Evolutionary conservation across 2,888 invertebrate genomes (phyloP), one percentile per base, ranked within the genome.

Genomic region (Drosophila emarginata): DNA sequence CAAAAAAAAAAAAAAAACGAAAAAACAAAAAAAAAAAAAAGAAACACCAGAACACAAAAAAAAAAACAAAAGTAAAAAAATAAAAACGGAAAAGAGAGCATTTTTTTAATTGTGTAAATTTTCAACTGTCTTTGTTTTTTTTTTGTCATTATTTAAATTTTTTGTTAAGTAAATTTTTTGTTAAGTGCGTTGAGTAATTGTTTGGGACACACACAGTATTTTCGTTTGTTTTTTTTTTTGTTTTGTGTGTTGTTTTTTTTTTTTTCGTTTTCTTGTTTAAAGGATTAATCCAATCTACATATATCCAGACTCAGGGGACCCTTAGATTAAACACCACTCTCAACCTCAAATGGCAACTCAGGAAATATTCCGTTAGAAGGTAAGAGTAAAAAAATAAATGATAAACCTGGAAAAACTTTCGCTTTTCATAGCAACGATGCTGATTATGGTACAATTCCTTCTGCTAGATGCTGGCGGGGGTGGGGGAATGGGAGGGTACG

Each of bases 71-170:
- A 28, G 28, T 28, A 28, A 23, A 12, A 52, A 36, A n/a, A n/a
- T n/a, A 28, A 32, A 32, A 9, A n/a, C 21, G 32, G 54, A 14
- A 53, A 18, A 39, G 6, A 6, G 6, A 15, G 32, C 36, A n/a
- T 32, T 62, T 45, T 61, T 65, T 60, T 58, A 37, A n/a, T 18
- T 21, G 32, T 18, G 32, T 15, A 51, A 61, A 26, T 52, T 37
- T 53, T 59, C 21, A 21, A 45, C 37, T 39, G 18, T 37, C 36
- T 37, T 54, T 6, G n/a, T 12, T 59, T n/a, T 11, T 15, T 4
- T 18, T 45, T 21, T 45, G 11, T 32, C 9, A 32, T 32, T 32
- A 32, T 32, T 9, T 9, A 32, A 32, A 11, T 12, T 45, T 21
- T 45, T 18, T 4, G 18, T 45, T 12, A 12, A 12, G 12, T 45